Percentiles rank a stretch among this genome's conserved stretches.
Conservation (phyloP, 1,140 invertebrate species). For the Polypedilum pembai region DNA sequence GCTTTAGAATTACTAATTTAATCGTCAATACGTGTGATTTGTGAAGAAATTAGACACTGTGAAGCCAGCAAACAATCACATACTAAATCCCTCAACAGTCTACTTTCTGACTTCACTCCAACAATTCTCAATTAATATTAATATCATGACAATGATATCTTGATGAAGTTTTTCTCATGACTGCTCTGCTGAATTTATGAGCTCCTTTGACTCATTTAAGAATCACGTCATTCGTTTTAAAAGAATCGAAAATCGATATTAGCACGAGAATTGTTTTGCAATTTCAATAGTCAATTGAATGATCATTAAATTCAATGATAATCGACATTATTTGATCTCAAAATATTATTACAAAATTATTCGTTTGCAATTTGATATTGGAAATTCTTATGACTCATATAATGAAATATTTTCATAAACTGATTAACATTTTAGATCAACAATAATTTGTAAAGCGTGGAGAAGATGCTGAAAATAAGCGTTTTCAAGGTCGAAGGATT, state of each 20-base stretch:
- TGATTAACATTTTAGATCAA: background rate
- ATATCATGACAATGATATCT: background rate
- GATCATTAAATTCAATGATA: conserved; percentile 12
- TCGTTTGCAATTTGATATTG: background rate
- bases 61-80: too few species aligned
- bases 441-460: too few species aligned
- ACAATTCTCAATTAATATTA: too few species aligned
- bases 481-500: too few species aligned
- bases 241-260: background rate
- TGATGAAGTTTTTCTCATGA: conserved; percentile 5
- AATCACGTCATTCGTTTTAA: background rate
- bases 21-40: too few species aligned
- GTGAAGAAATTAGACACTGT: too few species aligned
- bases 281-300: conserved; percentile 13
- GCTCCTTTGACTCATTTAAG: background rate
- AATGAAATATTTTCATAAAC: too few species aligned
- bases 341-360: background rate
- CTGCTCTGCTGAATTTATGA: background rate
- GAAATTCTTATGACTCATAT: background rate
- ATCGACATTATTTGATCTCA: background rate
- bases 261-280: background rate
- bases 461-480: too few species aligned
- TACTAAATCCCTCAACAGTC: too few species aligned
- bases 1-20: background rate
- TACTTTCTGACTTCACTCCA: too few species aligned